phyloP scores from a whole-genome alignment of 2,797 vertebrate species.

The Harpagifer antarcticus region DNA sequence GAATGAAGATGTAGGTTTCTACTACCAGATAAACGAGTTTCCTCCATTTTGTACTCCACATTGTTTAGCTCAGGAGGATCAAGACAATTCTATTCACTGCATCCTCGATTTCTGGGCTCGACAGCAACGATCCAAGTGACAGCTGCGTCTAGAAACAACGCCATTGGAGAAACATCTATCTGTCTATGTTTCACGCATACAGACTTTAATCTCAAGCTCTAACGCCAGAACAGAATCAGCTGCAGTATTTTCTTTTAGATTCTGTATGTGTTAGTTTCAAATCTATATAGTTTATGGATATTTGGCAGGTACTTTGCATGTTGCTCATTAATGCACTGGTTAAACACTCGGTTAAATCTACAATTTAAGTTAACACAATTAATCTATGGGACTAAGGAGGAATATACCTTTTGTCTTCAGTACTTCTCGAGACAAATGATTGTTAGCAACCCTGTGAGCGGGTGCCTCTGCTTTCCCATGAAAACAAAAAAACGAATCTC shows the following conservation, averaged over 20 bases:
- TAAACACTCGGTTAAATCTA: constrained; percentile 72
- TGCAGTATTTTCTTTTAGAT: constrained; percentile 54
- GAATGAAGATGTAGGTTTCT: constrained; percentile 41
- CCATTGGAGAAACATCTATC: constrained; percentile 14
- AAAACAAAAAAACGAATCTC: constrained; percentile 60
- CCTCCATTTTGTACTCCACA: constrained; percentile 20
- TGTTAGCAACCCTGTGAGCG: constrained; percentile 66
- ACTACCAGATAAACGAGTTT: constrained; percentile 14
- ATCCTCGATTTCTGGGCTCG: constrained; percentile 39
- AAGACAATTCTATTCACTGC: constrained; percentile 38
- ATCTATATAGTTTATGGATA: constrained; percentile 56
- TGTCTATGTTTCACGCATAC: constrained; percentile 29
- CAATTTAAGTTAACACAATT: constrained; percentile 59
- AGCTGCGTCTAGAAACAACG: constrained; percentile 46
- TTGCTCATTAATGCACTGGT: constrained; percentile 72
- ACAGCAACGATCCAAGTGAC: constrained; percentile 21
- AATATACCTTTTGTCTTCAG: constrained; percentile 55
- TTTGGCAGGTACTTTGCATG: constrained; percentile 75
- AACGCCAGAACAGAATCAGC: constrained; percentile 43
- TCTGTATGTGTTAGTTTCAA: constrained; percentile 60
- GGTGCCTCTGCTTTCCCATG: constrained; percentile 55
- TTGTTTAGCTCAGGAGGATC: constrained; percentile 35
- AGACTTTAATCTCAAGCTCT: constrained; percentile 48
- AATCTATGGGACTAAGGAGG: constrained; percentile 56
- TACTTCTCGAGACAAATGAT: constrained; percentile 67